Evolutionary conservation across 35 echinoderm and acorn worm species (phyloP), one percentile per base, ranked within the genome.

Genomic region (Acanthaster planci): DNA sequence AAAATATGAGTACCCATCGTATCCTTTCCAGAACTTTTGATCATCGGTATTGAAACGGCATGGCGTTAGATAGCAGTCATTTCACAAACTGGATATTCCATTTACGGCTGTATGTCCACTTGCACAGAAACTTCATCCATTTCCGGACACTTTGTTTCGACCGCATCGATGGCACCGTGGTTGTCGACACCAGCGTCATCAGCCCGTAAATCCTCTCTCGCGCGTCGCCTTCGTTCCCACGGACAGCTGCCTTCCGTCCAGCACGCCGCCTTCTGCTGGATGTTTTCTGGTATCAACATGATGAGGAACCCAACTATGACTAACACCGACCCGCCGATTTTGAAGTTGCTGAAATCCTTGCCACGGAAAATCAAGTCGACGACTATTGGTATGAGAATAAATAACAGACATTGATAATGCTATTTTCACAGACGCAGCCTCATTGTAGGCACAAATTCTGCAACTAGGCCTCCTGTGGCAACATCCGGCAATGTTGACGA

Each of bases 291-390:
- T 64, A 93, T 84, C 10, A 97, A 52, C 94, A 97, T 97, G 18
- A 97, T 82, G 22, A 97, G 18, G 47, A 97, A 97, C 10, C 94
- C 94, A 17, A 86, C 51, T 54, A 97, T 78, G 40, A 97, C 93
- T 31, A 93, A 80, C 30, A 86, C 87, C 0, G 91, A 93, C 22
- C 94, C 94, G 3, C 90, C 87, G 42, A 97, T 93, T 37, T 97
- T 97, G 36, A 84, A 86, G 4, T 51, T 55, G 10, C 90, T 91
- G 77, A 93, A 97, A 3, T 51, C 21, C n/a, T 39, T 79, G 40
- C 83, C 94, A 0, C 94, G 83, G 67, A 92, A 97, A 16, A 97
- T 27, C 23, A 90, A 76, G 77, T 97, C 94, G 44, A 93, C 91
- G 52, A 93, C 94, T 94, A 31, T 19, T 7, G 3, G 54, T 36